These are phyloP conservation scores for Adelognathus sp. DNA, from an alignment of 2,888 invertebrate species.

Conservation along the genomic window DNA sequence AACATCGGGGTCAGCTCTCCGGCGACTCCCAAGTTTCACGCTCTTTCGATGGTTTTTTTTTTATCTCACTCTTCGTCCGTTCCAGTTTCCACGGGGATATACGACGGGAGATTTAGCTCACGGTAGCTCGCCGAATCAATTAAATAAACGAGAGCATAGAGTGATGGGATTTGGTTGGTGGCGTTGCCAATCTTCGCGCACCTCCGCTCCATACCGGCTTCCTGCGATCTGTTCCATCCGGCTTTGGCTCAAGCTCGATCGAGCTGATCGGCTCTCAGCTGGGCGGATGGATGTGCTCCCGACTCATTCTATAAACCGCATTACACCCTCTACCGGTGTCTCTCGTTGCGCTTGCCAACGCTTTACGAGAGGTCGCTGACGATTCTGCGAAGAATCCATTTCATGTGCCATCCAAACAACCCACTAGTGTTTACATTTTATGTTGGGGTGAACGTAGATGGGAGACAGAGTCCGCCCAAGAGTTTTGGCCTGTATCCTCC, in stretches of 20 bases:
- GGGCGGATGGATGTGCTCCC: neutral
- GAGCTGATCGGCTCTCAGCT: neutral
- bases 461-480: too few species aligned
- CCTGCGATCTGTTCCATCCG: neutral
- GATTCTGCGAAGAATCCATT: neutral
- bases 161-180: neutral
- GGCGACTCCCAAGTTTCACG: neutral
- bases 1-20: slow-evolving; percentile 3
- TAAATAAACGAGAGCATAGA: slow-evolving; percentile 43
- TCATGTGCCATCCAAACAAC: neutral
- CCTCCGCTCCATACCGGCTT: neutral
- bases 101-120: slow-evolving; percentile 27
- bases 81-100: slow-evolving; percentile 24
- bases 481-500: too few species aligned
- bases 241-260: neutral
- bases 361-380: neutral
- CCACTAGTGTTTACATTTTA: neutral
- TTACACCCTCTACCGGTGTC: neutral
- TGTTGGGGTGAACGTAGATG: neutral
- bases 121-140: slow-evolving; percentile 44
- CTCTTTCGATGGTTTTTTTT: slow-evolving; percentile 12
- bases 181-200: neutral
- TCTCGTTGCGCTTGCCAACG: neutral
- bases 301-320: neutral
- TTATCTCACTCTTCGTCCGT: neutral